Evolutionary conservation across 2,797 vertebrate genomes (phyloP).

Genomic region (Gallinago nigripennis): DNA sequence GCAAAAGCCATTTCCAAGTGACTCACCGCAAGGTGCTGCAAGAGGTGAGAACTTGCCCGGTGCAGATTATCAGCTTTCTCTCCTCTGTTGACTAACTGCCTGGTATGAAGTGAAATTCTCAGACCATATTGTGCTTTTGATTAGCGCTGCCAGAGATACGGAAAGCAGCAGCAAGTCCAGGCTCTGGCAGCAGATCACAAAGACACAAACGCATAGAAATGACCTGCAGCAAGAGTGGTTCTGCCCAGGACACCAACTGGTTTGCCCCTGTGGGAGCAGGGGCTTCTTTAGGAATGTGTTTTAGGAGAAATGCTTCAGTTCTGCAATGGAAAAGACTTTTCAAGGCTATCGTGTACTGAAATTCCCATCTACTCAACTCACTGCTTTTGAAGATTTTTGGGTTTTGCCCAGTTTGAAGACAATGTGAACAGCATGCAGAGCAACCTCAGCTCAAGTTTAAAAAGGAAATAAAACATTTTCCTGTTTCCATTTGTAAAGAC

Average conservation of each 20-base stretch:
- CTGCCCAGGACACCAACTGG: neutral
- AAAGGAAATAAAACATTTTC: neutral
- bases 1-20: neutral
- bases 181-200: neutral
- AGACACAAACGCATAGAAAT: neutral
- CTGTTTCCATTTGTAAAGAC: neutral
- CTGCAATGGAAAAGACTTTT: neutral
- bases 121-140: neutral
- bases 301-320: neutral
- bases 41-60: neutral
- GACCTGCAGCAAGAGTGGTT: neutral
- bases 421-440: neutral
- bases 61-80: neutral
- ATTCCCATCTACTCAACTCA: neutral
- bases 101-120: neutral
- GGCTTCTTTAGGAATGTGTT: neutral
- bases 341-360: neutral
- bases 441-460: neutral
- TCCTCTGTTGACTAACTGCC: neutral
- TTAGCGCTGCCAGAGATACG: neutral
- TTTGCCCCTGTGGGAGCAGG: neutral
- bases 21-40: neutral
- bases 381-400: neutral
- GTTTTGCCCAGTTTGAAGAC: neutral
- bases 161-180: neutral